phyloP scores from a whole-genome alignment of 2,797 vertebrate species.

The Apodemus agrarius region DNA sequence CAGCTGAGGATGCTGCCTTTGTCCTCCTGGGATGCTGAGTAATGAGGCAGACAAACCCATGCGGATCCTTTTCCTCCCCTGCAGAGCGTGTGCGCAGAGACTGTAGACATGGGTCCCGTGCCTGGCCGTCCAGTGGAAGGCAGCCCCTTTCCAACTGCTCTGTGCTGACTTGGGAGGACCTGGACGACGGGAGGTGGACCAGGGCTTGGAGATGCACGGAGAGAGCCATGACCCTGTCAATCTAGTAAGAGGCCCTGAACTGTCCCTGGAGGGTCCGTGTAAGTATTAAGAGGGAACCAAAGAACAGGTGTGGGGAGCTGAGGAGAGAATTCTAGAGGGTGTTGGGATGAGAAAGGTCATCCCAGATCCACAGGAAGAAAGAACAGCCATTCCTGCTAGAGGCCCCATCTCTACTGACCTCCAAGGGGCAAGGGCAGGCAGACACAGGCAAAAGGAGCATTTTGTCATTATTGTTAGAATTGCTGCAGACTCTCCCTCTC shows the following conservation, averaged over 20 bases:
- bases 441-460: background rate
- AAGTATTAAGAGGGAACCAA: background rate
- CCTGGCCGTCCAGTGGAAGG: background rate
- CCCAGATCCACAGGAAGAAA: background rate
- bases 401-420: background rate
- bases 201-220: background rate
- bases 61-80: background rate
- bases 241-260: background rate
- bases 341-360: background rate
- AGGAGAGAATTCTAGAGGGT: background rate
- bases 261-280: background rate
- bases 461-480: background rate
- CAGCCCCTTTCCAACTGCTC: background rate
- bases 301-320: background rate
- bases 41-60: background rate
- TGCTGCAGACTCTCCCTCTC: background rate
- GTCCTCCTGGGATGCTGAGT: background rate
- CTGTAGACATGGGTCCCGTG: background rate
- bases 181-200: background rate
- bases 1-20: accelerated
- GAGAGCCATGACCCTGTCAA: accelerated
- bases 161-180: background rate
- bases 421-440: accelerated
- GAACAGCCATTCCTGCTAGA: accelerated
- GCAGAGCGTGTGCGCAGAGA: background rate